Base-by-base conservation (phyloP, 2,113 vertebrate species). In the Xiphias gladius region DNA sequence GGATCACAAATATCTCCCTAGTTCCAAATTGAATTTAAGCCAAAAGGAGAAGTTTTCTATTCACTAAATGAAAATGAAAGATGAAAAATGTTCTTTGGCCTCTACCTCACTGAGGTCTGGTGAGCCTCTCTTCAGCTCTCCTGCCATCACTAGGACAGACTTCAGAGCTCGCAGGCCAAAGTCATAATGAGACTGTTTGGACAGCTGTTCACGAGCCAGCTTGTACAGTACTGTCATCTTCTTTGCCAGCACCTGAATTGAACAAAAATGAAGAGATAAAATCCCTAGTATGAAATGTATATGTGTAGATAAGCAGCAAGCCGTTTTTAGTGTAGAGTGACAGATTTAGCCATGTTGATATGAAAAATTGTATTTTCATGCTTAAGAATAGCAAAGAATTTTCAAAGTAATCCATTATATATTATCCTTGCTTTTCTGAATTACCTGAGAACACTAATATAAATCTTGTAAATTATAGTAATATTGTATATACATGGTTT, bases 221-320 rank as follows among this genome's bases (percentile, higher is more conserved):
- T 98, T 99, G 77, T 99, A 99, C n/a, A 99, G 90, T 1, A 99
- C 98, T 0, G 98, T 99, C 98, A 99, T 99, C 95, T 99, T 99
- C 87, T 97, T 99, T 71, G 98, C 98, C 90, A 99, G 94, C 0
- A 95, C 92, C 98, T 99, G 65, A 69, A 76, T 79, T 10, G 0
- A 76, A 58, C 9, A 82, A 10, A 17, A 62, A 12, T 16, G 7
- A 55, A 61, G 6, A 69, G 4, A 72, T 41, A 24, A 66, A 67
- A 48, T 65, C 54, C 17, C 68, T 0, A 50, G 50, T 26, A 5
- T 41, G 16, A 64, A 63, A 39, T 3, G 19, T 7, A 19, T 2
- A 63, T 43, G 7, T 69, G 20, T 24, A 26, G 6, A 6, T 39
- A 17, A 26, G 12, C 3, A 17, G 20, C n/a, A 5, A 41, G 22